Conservation (phyloP, 2,113 vertebrate genomes). For the Phalacrocorax brasilianus region DNA sequence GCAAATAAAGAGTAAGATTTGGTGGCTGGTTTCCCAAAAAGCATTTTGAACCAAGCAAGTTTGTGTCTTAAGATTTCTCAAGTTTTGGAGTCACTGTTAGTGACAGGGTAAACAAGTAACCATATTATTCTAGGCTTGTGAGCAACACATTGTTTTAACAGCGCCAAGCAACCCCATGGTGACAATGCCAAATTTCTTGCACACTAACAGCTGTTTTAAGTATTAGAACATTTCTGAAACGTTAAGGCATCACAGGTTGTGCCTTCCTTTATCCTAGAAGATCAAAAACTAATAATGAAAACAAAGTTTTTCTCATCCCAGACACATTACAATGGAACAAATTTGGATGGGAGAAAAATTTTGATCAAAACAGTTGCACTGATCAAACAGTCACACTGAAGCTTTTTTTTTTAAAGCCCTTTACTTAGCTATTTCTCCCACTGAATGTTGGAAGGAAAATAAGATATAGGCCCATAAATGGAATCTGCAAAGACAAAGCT, state of each 20-base stretch:
- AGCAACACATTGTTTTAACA: neutral
- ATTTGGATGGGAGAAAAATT: neutral
- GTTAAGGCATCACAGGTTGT: neutral
- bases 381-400: neutral
- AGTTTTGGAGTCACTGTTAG: neutral
- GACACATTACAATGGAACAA: neutral
- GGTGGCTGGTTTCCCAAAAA: neutral
- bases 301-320: neutral
- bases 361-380: neutral
- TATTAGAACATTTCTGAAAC: neutral
- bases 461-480: neutral
- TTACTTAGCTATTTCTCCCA: neutral
- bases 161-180: neutral
- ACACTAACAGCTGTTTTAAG: neutral
- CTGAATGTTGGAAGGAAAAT: neutral
- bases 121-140: neutral
- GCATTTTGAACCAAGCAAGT: neutral
- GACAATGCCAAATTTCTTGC: neutral
- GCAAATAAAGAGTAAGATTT: neutral
- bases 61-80: neutral
- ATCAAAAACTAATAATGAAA: neutral
- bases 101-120: conserved; percentile 14
- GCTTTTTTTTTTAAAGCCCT: neutral
- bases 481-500: neutral
- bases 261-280: neutral